Evolutionary conservation across 2,888 invertebrate species (phyloP).

Genomic region (Chirona hameri): DNA sequence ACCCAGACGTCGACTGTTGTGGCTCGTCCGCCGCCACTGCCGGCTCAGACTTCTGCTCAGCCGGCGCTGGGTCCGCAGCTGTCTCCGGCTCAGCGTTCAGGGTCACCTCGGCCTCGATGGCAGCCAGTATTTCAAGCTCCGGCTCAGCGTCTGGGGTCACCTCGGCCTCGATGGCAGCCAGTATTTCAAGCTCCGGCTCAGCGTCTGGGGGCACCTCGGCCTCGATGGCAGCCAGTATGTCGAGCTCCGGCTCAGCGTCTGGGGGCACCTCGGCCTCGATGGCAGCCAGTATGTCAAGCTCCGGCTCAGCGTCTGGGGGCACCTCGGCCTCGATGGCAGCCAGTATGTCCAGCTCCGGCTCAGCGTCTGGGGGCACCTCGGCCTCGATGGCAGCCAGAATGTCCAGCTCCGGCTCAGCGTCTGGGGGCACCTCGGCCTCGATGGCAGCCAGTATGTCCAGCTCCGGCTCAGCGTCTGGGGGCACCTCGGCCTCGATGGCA

Average conservation of each 20-base stretch:
- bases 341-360: not conserved
- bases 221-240: not conserved
- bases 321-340: constrained; percentile 33
- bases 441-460: not conserved
- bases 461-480: not conserved
- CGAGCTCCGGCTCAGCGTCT: not conserved
- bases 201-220: not conserved
- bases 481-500: not conserved
- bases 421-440: not conserved
- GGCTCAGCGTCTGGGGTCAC: constrained; percentile 7
- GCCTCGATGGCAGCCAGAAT: constrained; percentile 34
- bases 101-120: constrained; percentile 31
- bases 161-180: constrained; percentile 30
- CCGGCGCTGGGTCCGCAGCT: not conserved
- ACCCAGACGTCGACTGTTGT: not conserved
- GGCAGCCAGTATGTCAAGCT: not conserved
- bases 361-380: constrained; percentile 9
- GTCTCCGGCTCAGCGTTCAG: not conserved
- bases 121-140: constrained; percentile 1
- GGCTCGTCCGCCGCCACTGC: too few species aligned
- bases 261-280: not conserved
- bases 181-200: not conserved
- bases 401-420: not conserved
- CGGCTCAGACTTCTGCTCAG: not conserved
- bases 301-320: not conserved